Evolutionary conservation across 2,113 vertebrate genomes (phyloP), one percentile per base, ranked within the genome.

Genomic region (Oncorhynchus gorbuscha): DNA sequence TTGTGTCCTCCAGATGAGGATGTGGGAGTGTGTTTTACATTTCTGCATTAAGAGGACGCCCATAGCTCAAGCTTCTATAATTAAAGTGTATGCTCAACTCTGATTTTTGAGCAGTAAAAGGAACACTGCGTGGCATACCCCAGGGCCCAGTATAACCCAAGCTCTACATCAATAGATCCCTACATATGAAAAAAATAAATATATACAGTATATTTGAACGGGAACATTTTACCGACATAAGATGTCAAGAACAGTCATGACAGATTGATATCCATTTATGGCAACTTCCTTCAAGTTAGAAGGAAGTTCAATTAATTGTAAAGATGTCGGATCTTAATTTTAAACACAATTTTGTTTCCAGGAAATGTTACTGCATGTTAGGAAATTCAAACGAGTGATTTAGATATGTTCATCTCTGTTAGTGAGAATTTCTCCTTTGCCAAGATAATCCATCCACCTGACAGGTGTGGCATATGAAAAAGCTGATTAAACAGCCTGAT

Each of bases 31-130:
- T 58, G 55, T 58, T 58, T 58, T 58, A 58, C 55, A 58, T 58
- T 58, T 20, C 55, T 58, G 16, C 55, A 58, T 58, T 6, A 58
- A 14, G 13, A 16, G 13, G 16, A 58, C 55, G 18, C 55, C 55
- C 55, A 58, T 58, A 58, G 55, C 55, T 58, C 55, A 58, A 58
- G 55, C 55, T 20, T 58, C 55, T 20, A 49, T 68, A 12, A 48
- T 72, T 24, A 69, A 79, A 79, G 74, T 75, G 76, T 58, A 58
- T 58, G 13, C 5, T 58, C 16, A 4, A 16, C 55, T 58, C 13
- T 58, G 18, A 58, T 58, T 58, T 16, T 58, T 14, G 13, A 58
- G 16, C 18, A 16, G 51, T 58, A 18, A 58, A 39, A 58, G 1
- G 13, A 58, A 18, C 51, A 58, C 16, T 58, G 16, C 18, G 51